Percentiles rank a stretch among this genome's conserved stretches.
Evolutionary conservation across 2,797 vertebrate genomes (phyloP).

Genomic region (Megaceryle alcyon): DNA sequence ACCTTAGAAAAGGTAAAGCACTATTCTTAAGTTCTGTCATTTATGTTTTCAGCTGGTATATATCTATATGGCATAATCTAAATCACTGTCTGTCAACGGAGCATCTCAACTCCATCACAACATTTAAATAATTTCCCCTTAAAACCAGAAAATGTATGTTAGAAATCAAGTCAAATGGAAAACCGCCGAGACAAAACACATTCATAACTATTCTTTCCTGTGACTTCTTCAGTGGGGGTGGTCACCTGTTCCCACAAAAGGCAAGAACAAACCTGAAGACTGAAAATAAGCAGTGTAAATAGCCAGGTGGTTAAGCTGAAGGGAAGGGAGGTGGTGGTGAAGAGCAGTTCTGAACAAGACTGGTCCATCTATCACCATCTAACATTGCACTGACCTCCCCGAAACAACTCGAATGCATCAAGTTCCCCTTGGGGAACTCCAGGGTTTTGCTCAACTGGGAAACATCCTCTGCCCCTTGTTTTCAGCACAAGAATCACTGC

Average conservation of each 20-base stretch:
- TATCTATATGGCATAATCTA: neutral
- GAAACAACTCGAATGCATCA: accelerated
- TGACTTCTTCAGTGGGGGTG: no score
- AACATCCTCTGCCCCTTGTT: neutral
- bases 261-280: neutral
- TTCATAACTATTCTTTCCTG: neutral
- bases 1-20: neutral
- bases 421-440: neutral
- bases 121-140: neutral
- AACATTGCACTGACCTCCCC: neutral
- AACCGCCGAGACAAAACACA: neutral
- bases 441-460: neutral
- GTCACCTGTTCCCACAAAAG: neutral
- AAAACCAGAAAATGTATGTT: neutral
- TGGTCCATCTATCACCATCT: neutral
- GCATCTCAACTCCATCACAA: neutral
- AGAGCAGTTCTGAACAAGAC: neutral
- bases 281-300: neutral
- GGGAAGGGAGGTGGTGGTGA: no score
- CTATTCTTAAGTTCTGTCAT: neutral
- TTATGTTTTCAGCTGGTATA: neutral
- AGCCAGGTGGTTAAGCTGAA: neutral
- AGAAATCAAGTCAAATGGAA: neutral
- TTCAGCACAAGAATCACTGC: neutral
- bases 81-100: neutral